Conservation (phyloP, 2,113 vertebrate species). For the Pleuronectes platessa region DNA sequence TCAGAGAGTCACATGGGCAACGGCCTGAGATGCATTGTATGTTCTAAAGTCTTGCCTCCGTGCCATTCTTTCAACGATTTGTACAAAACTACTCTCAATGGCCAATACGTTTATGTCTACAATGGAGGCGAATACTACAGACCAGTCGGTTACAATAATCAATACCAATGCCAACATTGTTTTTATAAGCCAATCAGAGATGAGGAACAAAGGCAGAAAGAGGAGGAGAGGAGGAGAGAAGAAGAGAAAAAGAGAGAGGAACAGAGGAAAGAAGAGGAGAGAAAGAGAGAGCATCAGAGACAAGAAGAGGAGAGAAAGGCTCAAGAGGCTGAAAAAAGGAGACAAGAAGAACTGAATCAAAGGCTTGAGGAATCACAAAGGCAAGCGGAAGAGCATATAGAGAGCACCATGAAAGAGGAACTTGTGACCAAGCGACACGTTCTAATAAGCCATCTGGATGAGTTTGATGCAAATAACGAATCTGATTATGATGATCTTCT, state of each 20-base stretch:
- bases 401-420: conserved; percentile 4
- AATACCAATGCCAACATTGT: no score
- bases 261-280: background rate
- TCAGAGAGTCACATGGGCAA: no score
- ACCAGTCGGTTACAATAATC: no score
- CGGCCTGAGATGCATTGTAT: no score
- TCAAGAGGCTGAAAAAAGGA: background rate
- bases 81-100: no score
- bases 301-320: background rate
- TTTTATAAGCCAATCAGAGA: no score
- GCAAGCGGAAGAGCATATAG: background rate
- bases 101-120: no score
- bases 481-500: conserved; percentile 16
- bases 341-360: background rate
- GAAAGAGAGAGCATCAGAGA: background rate
- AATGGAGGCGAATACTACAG: no score
- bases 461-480: background rate
- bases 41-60: no score
- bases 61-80: no score
- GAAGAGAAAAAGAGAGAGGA: background rate
- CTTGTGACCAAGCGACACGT: background rate
- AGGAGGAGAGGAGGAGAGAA: no score
- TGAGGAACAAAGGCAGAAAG: no score
- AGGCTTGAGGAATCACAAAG: background rate
- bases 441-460: background rate